Evolutionary conservation across 1,140 invertebrate genomes (phyloP), one percentile per base, ranked within the genome.

Genomic region (Aphis gossypii): DNA sequence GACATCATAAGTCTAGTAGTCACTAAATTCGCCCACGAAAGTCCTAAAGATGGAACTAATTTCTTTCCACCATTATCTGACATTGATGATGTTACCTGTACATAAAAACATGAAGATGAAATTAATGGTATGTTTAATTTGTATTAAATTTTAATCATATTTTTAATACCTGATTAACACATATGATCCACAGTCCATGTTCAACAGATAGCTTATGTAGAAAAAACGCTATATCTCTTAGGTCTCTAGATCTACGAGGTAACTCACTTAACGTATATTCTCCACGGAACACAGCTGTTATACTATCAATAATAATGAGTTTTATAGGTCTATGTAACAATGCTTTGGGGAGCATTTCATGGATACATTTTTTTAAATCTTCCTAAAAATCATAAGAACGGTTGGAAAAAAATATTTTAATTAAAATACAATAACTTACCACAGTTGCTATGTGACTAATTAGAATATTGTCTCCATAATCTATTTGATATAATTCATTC

Each of bases 301-400:
- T 96, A 7, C 97, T 98, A 95, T 98, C 97, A 38, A 98, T 96
- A 7, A 98, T 95, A 92, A 98, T 95, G 35, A 98, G 94, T 11
- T 96, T 96, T 89, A 98, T 94, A 30, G 76, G 30, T 88, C 93
- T 94, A 48, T 54, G 94, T n/a, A 90, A 87, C 1, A 95, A 44
- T 44, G 96, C 94, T 38, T 94, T 76, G 23, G 96, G 96, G 20
- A 97, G 94, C 93, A 96, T 96, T 86, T 95, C 94, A 7, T 94
- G 94, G 3, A 97, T 94, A 94, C 97, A 97, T 23, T 95, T 94
- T 76, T 96, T 95, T 46, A 98, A 94, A 87, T 95, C 95, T 35
- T 96, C 96, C 96, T 97, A 94, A 93, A 95, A 95, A 94, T 92
- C 87, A 94, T 94, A 82, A 90, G 30, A 83, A 3, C 44, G 48